These are phyloP conservation scores for Stegostoma tigrinum DNA, from an alignment of 2,113 vertebrate genomes.

Conservation along the genomic window DNA sequence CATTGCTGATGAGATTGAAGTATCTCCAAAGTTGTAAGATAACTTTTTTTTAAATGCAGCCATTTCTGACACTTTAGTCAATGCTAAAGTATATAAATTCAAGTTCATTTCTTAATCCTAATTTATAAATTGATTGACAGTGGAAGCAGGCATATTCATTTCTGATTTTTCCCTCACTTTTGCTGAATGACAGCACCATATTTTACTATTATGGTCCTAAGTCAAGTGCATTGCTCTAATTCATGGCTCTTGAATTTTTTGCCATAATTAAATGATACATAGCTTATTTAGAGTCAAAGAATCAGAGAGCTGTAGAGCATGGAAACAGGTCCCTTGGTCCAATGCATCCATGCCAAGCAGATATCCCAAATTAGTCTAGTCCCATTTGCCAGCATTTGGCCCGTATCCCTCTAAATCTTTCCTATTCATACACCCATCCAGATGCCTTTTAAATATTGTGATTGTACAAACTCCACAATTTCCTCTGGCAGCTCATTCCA, in stretches of 20 bases:
- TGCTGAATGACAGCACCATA: background rate
- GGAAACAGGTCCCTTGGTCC: too few relatives aligned
- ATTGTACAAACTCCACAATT: too few relatives aligned
- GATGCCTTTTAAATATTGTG: too few relatives aligned
- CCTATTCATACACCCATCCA: too few relatives aligned
- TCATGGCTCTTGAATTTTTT: background rate
- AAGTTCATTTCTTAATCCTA: background rate
- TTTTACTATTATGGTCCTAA: background rate
- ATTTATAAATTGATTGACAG: background rate
- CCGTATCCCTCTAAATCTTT: too few relatives aligned
- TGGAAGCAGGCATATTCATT: background rate
- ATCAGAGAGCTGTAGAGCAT: too few relatives aligned
- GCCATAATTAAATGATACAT: background rate
- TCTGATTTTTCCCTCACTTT: background rate
- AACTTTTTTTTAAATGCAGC: background rate
- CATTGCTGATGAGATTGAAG: background rate
- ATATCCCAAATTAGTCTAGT: too few relatives aligned
- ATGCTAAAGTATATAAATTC: background rate
- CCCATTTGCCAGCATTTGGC: too few relatives aligned
- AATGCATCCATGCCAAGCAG: too few relatives aligned
- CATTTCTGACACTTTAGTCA: background rate
- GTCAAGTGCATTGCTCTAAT: background rate
- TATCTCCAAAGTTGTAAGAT: background rate
- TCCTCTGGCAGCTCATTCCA: too few relatives aligned
- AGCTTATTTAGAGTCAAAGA: background rate